Percentiles rank a stretch among this genome's conserved stretches.
These are phyloP conservation scores for Caenorhabditis sp. DNA, from an alignment of 2,888 invertebrate species.

Conservation along the genomic window DNA sequence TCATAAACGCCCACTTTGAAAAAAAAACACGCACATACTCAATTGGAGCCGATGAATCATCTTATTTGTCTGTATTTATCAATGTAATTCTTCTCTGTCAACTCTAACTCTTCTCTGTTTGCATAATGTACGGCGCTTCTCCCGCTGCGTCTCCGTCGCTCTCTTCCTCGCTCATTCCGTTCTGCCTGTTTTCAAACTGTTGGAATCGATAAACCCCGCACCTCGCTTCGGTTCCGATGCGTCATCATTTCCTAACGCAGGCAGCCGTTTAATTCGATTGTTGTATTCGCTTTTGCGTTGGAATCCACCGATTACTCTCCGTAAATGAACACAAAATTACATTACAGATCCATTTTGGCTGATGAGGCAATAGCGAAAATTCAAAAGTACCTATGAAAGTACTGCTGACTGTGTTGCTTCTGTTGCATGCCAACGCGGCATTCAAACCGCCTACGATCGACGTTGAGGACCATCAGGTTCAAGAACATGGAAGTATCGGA, in stretches of 20 bases:
- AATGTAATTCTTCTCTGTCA: slow-evolving; percentile 8
- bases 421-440: slow-evolving; percentile 1
- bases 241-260: slow-evolving; percentile 28
- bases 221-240: slow-evolving; percentile 26
- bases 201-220: slow-evolving; percentile 35
- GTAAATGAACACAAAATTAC: slow-evolving; percentile 20
- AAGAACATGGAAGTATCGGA: slow-evolving; percentile 36
- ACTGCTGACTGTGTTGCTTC: background rate
- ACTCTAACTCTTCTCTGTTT: slow-evolving; percentile 37
- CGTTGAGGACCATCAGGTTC: slow-evolving; percentile 7
- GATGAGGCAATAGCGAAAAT: slow-evolving; percentile 9
- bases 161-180: slow-evolving; percentile 17
- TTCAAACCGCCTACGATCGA: slow-evolving; percentile 29
- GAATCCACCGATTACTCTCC: background rate
- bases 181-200: slow-evolving; percentile 41
- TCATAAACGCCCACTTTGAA: background rate
- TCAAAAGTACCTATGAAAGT: slow-evolving; percentile 12
- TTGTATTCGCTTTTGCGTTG: background rate
- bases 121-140: slow-evolving; percentile 38
- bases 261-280: slow-evolving; percentile 31
- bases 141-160: slow-evolving; percentile 17
- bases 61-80: slow-evolving; percentile 18
- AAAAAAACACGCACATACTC: background rate
- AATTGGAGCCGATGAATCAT: slow-evolving; percentile 29
- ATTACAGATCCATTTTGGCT: slow-evolving; percentile 22